A percentile compares a stretch with the other conserved stretches of the same genome.
Evolutionary conservation across 2,113 vertebrate genomes (phyloP).

Genomic region (Erpornis zantholeuca): DNA sequence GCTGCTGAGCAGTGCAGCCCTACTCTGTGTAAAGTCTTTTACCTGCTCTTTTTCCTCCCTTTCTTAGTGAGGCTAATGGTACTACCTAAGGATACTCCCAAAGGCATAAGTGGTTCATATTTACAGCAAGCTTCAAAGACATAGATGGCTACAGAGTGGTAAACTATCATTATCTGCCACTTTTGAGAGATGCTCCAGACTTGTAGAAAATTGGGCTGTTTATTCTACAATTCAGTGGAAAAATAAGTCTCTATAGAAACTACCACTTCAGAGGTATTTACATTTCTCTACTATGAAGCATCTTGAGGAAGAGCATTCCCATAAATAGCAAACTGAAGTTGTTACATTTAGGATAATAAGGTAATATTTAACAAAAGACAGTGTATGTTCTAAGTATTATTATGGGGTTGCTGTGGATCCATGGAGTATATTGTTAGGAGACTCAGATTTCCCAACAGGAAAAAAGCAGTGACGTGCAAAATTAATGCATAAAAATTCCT

Average conservation of each 20-base stretch:
- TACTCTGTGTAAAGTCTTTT: not conserved
- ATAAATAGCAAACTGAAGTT: slow-evolving; percentile 20
- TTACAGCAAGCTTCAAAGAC: slow-evolving; percentile 2
- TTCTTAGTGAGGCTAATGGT: not conserved
- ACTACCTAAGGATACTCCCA: not conserved
- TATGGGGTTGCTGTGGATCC: not conserved
- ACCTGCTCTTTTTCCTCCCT: not conserved
- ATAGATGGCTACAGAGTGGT: not conserved
- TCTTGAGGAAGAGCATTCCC: slow-evolving; percentile 30
- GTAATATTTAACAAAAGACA: slow-evolving; percentile 22
- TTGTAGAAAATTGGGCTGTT: slow-evolving; percentile 30
- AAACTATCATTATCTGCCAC: not conserved
- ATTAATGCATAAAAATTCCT: not conserved
- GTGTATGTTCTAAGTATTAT: not conserved
- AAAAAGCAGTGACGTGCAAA: not conserved
- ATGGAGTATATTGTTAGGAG: not conserved
- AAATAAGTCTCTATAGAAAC: slow-evolving; percentile 61
- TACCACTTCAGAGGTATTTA: slow-evolving; percentile 40
- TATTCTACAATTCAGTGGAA: slow-evolving; percentile 16
- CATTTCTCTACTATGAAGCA: not conserved
- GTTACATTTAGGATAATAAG: not conserved
- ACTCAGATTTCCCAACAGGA: not conserved
- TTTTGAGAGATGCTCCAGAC: not conserved
- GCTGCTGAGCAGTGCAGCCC: not conserved
- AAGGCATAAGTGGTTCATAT: not conserved